phyloP scores from a whole-genome alignment of 2,888 invertebrate species.

The Drosophila incognita region DNA sequence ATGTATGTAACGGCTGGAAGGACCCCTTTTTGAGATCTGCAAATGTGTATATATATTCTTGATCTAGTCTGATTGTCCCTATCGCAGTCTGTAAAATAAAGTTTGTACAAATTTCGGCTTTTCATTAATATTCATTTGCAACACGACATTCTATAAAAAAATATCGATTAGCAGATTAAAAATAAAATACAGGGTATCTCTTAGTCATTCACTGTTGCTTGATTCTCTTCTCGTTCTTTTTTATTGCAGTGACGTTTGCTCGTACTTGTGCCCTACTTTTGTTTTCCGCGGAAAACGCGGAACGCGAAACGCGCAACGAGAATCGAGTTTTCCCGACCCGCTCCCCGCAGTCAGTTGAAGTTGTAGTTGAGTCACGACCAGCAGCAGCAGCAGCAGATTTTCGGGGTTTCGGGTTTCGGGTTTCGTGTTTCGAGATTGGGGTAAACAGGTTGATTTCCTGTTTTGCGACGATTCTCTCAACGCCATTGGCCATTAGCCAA shows the following conservation, averaged over 20 bases:
- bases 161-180: background rate
- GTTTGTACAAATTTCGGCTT: background rate
- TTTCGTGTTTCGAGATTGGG: slow-evolving; percentile 17
- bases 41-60: background rate
- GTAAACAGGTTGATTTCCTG: slow-evolving; percentile 79
- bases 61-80: background rate
- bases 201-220: background rate
- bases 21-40: background rate
- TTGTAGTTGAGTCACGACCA: slow-evolving; percentile 48
- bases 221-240: background rate
- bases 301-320: slow-evolving; percentile 11
- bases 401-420: slow-evolving; percentile 9
- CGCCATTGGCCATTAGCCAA: slow-evolving; percentile 78
- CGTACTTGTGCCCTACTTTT: slow-evolving; percentile 70
- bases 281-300: slow-evolving; percentile 39
- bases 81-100: background rate
- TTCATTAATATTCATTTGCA: background rate
- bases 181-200: background rate
- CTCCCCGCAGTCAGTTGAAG: slow-evolving; percentile 19
- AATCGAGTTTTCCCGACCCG: slow-evolving; percentile 63
- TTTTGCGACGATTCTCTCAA: slow-evolving; percentile 32
- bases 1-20: background rate
- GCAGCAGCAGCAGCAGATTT: background rate
- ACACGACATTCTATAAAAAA: too few species aligned
- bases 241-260: slow-evolving; percentile 43